Conservation (phyloP, 2,113 vertebrate species). For the Pelmatolapia mariae region DNA sequence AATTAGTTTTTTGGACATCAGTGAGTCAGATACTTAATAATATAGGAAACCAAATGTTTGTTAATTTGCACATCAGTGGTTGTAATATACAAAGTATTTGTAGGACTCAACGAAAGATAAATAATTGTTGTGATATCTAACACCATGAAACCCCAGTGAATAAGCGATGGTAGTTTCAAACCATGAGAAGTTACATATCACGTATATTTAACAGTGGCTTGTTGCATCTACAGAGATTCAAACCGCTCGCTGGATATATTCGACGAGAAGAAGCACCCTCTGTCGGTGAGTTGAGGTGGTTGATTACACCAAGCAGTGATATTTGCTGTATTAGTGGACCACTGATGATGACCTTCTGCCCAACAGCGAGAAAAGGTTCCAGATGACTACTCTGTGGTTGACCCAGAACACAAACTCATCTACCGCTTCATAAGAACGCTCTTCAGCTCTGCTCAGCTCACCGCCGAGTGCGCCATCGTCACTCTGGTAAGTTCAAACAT, state of each 20-base stretch:
- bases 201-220: not conserved
- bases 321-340: not conserved
- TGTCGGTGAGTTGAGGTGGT: conserved; percentile 77
- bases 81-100: not conserved
- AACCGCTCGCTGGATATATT: conserved; percentile 89
- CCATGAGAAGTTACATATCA: not conserved
- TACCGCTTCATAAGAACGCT: conserved; percentile 96
- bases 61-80: not conserved
- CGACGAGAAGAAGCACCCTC: conserved; percentile 96
- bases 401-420: conserved; percentile 98
- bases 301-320: not conserved
- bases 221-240: conserved; percentile 49
- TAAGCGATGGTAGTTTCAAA: not conserved
- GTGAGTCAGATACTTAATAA: not conserved
- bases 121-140: not conserved
- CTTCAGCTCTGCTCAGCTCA: conserved; percentile 97
- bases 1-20: not conserved
- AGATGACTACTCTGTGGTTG: conserved; percentile 90
- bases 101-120: not conserved
- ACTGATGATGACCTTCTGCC: not conserved
- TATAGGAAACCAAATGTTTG: not conserved
- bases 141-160: not conserved
- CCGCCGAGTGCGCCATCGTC: conserved; percentile 97
- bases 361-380: conserved; percentile 93
- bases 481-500: conserved; percentile 81